phyloP scores from a whole-genome alignment of 2,113 vertebrate genomes.

The Pantherophis guttatus region DNA sequence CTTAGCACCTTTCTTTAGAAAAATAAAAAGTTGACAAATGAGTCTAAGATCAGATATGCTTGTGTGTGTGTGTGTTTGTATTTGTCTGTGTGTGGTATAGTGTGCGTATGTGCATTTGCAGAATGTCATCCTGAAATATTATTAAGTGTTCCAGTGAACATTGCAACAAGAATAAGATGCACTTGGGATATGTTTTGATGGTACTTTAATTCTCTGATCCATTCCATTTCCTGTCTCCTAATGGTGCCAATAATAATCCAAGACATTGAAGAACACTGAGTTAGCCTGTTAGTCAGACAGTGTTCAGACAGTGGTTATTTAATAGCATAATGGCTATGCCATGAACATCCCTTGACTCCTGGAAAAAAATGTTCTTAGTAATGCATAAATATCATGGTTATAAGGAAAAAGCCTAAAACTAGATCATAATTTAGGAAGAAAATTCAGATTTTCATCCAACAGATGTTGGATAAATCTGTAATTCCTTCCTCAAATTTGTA shows the following conservation, averaged over 20 bases:
- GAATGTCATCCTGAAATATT: constrained; percentile 26
- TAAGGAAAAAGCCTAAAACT: background rate
- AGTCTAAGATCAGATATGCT: background rate
- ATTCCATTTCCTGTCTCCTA: background rate
- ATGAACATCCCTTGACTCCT: constrained; percentile 1
- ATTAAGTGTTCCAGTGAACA: constrained; percentile 19
- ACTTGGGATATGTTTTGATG: constrained; percentile 12
- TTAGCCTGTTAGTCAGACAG: constrained; percentile 40
- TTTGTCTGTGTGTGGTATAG: too few species aligned
- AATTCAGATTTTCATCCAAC: background rate
- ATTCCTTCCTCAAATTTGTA: constrained; percentile 44
- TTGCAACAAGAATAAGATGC: constrained; percentile 18
- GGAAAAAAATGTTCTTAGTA: constrained; percentile 41
- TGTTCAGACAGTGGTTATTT: constrained; percentile 39
- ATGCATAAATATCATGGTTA: background rate
- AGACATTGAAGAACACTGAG: constrained; percentile 35
- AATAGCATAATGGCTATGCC: constrained; percentile 43
- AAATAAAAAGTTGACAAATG: background rate
- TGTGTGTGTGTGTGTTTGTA: background rate
- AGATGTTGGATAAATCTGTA: constrained; percentile 29
- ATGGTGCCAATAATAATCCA: constrained; percentile 29
- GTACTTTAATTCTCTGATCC: background rate
- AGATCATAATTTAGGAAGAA: background rate
- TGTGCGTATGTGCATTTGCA: background rate
- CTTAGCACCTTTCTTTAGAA: background rate